Conservation (phyloP, 2,888 invertebrate species). For the Tineola bisselliella region DNA sequence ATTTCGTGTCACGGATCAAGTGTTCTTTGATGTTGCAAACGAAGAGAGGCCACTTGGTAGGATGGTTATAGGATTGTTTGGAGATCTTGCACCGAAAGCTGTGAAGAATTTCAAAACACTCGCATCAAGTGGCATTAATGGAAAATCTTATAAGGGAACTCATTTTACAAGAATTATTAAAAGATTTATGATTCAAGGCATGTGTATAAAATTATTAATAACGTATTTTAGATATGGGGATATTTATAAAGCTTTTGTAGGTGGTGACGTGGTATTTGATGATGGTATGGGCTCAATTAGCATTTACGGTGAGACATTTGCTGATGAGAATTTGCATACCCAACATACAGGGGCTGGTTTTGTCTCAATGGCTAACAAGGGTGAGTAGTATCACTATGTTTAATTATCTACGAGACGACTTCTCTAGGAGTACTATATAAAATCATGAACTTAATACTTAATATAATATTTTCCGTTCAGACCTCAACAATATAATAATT, state of each 20-base stretch:
- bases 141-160: constrained; percentile 80
- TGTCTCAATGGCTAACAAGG: constrained; percentile 91
- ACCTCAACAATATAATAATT: no score
- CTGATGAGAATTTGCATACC: constrained; percentile 86
- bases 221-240: no score
- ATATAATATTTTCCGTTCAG: no score
- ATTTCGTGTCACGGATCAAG: constrained; percentile 80
- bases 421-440: no score
- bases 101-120: constrained; percentile 88
- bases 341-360: constrained; percentile 85
- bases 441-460: no score
- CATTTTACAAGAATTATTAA: constrained; percentile 87
- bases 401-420: no score
- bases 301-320: constrained; percentile 85
- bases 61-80: constrained; percentile 89
- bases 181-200: constrained; percentile 93
- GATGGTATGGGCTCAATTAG: constrained; percentile 88
- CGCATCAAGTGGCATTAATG: constrained; percentile 78
- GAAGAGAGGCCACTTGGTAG: constrained; percentile 77
- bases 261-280: constrained; percentile 83
- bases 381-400: constrained; percentile 32
- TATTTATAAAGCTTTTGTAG: no score
- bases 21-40: constrained; percentile 82
- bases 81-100: constrained; percentile 85
- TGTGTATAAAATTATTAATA: no score